Conservation (phyloP, 1,140 invertebrate genomes). For the Drosophila ironensis region DNA sequence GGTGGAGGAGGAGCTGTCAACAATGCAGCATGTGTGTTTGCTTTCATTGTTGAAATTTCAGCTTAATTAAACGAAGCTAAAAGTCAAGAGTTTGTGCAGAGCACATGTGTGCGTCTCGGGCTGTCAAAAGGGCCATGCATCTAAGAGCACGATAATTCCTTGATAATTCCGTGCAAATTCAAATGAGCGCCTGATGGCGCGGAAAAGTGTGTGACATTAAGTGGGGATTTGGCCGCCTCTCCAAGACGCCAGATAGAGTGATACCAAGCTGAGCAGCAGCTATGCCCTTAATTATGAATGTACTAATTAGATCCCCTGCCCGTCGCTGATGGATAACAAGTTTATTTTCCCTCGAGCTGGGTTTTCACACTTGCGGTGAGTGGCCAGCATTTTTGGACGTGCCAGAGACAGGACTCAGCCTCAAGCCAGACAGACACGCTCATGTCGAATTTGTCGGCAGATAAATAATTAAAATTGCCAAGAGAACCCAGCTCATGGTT, state of each 20-base stretch:
- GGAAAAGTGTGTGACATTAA: conserved; percentile 34
- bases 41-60: conserved; percentile 63
- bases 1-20: conserved; percentile 35
- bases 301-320: conserved; percentile 63
- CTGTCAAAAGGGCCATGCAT: conserved; percentile 41
- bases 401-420: not conserved
- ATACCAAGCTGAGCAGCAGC: conserved; percentile 14
- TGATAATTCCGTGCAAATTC: conserved; percentile 36
- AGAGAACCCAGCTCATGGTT: not conserved
- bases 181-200: conserved; percentile 52
- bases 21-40: conserved; percentile 40
- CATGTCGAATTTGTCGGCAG: conserved; percentile 24
- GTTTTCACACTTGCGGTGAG: conserved; percentile 48
- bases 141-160: conserved; percentile 26
- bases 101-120: conserved; percentile 16
- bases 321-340: conserved; percentile 31
- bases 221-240: conserved; percentile 11
- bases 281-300: conserved; percentile 63
- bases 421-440: conserved; percentile 7
- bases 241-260: not conserved
- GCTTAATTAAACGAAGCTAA: conserved; percentile 69
- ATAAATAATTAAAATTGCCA: conserved; percentile 42
- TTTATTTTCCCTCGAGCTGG: conserved; percentile 15
- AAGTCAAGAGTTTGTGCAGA: conserved; percentile 36
- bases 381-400: conserved; percentile 13